Evolutionary conservation across 30 jellyfish, hydroid and myxozoan species (phyloP), one percentile per base, ranked within the genome.

Genomic region (Mastigias papua): DNA sequence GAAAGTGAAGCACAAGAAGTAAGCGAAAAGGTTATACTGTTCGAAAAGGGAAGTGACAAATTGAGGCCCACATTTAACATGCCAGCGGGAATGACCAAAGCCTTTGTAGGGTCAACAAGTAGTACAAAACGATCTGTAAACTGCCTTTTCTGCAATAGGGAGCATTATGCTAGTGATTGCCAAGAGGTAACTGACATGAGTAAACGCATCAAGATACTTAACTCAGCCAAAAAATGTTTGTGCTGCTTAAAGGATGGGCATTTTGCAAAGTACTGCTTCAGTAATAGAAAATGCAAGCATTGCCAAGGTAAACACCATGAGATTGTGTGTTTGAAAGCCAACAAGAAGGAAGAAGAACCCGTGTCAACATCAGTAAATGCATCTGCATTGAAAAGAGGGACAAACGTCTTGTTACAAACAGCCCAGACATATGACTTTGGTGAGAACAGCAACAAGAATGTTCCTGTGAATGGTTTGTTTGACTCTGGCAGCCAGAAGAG

Each of bases 1-100:
- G 88, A 77, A 77, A 77, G 49, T 22, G 88, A 77, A 77, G 80
- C 80, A 28, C 62, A 80, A 31, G 80, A 79, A 28, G 21, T 31
- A 28, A 32, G 80, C 57, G 80, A 62, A 60, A 79, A 67, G 37
- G 81, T 79, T 32, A 34, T 28, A 25, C 58, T 82, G 3, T 20
- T 76, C 20, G 73, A 82, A 31, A 37, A 69, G 31, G 32, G 72
- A 26, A 60, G 54, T 37, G 54, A 37, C 11, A 37, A 37, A 11
- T 11, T 37, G 54, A 57, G 69, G 30, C 17, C 69, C 7, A 37
- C 5, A 37, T 37, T 37, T 37, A 37, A 37, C 54, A 37, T 37
- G 54, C 54, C 54, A 37, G 54, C 54, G 54, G 54, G 54, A 37
- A 37, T 11, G 10, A 37, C 54, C 54, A 57, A 19, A 16, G 69